Evolutionary conservation across 2,113 vertebrate genomes (phyloP).

Genomic region (Scopus umbretta): DNA sequence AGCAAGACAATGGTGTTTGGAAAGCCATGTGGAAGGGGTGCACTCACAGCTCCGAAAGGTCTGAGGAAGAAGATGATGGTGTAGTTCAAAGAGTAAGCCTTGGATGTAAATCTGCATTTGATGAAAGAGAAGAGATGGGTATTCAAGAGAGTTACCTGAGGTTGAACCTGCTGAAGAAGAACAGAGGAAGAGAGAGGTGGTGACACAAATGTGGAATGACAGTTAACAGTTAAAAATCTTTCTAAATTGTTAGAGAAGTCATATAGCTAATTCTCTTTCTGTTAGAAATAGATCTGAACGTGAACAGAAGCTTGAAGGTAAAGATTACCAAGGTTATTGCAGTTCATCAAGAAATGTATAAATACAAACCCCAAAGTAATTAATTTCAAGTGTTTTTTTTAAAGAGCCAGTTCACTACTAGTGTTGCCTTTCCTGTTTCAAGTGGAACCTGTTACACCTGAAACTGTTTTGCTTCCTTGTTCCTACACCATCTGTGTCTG

Average conservation of each 20-base stretch:
- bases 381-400: not conserved
- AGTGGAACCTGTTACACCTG: not conserved
- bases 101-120: not conserved
- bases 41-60: not conserved
- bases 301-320: not conserved
- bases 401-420: not conserved
- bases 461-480: not conserved
- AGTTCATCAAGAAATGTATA: not conserved
- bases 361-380: no score
- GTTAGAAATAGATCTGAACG: not conserved
- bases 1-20: not conserved
- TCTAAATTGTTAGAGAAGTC: not conserved
- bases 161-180: not conserved
- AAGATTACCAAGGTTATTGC: not conserved
- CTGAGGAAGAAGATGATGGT: not conserved
- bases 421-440: not conserved
- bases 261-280: not conserved
- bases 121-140: not conserved
- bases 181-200: not conserved
- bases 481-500: not conserved
- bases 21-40: not conserved
- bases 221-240: not conserved
- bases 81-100: not conserved
- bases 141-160: not conserved
- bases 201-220: not conserved